Conservation (phyloP, 2,797 vertebrate genomes). For the Ibycter americanus region DNA sequence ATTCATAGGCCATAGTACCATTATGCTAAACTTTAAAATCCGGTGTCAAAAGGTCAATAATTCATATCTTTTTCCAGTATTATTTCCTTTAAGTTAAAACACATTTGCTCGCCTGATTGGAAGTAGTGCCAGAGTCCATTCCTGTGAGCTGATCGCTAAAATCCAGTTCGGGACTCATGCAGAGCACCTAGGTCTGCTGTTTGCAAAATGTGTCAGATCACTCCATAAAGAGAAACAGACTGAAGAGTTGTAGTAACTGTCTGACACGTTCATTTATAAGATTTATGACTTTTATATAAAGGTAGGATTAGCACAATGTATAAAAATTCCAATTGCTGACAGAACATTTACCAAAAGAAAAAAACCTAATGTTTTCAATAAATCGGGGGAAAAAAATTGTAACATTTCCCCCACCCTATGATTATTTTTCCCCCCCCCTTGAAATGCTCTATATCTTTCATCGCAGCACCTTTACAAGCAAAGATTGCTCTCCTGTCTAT, state of each 20-base stretch:
- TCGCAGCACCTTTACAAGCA: constrained; percentile 6
- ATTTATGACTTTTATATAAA: constrained; percentile 60
- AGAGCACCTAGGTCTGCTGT: constrained; percentile 42
- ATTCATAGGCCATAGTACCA: neutral
- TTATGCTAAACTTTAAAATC: constrained; percentile 5
- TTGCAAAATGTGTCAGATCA: constrained; percentile 37
- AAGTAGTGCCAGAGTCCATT: constrained; percentile 30
- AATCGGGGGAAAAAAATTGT: neutral
- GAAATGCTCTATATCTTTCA: neutral
- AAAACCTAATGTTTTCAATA: neutral
- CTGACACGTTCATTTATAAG: constrained; percentile 49
- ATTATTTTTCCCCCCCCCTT: neutral
- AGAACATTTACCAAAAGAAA: neutral
- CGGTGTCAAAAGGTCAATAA: constrained; percentile 41
- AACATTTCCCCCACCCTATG: neutral
- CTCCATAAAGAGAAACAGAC: constrained; percentile 65
- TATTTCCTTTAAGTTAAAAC: constrained; percentile 38
- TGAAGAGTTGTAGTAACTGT: constrained; percentile 55
- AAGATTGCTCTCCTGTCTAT: neutral
- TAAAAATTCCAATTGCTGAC: constrained; percentile 40
- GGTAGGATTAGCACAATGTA: constrained; percentile 51
- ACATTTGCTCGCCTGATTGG: constrained; percentile 14
- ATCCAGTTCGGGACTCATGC: constrained; percentile 29
- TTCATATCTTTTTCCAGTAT: neutral
- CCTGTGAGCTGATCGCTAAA: constrained; percentile 16